Conservation (phyloP, 2,888 invertebrate species). For the Perizoma flavofasciatum region DNA sequence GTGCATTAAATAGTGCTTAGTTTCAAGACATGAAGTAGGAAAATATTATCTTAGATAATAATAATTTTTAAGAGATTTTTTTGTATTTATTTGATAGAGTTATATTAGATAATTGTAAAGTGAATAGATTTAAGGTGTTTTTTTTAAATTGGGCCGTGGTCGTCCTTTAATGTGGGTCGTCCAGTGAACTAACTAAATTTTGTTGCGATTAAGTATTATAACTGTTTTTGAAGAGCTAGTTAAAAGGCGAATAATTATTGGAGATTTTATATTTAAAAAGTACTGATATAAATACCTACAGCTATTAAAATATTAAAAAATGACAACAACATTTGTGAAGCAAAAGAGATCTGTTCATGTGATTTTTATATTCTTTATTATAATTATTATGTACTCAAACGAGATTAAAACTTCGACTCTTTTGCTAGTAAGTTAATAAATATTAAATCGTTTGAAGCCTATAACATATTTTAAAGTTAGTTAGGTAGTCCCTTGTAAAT, state of each 20-base stretch:
- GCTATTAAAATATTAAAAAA: constrained; percentile 1
- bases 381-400: constrained; percentile 73
- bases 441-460: constrained; percentile 53
- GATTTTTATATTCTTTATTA: constrained; percentile 63
- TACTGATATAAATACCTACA: too few species aligned
- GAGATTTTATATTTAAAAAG: too few species aligned
- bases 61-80: constrained; percentile 72
- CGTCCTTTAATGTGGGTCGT: constrained; percentile 69
- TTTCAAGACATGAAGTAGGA: constrained; percentile 80
- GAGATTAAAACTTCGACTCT: constrained; percentile 74
- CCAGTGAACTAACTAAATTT: constrained; percentile 72
- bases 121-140: constrained; percentile 74
- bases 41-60: constrained; percentile 82
- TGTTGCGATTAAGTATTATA: constrained; percentile 47
- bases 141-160: constrained; percentile 80
- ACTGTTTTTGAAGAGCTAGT: constrained; percentile 16
- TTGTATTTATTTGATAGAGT: constrained; percentile 84
- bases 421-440: constrained; percentile 57
- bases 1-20: constrained; percentile 78
- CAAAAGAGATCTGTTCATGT: constrained; percentile 74
- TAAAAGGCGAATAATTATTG: too few species aligned
- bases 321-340: constrained; percentile 39
- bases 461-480: constrained; percentile 55
- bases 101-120: constrained; percentile 84
- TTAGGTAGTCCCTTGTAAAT: constrained; percentile 65